Evolutionary conservation across 2,113 vertebrate species (phyloP).

Genomic region (Nipponia nippon): DNA sequence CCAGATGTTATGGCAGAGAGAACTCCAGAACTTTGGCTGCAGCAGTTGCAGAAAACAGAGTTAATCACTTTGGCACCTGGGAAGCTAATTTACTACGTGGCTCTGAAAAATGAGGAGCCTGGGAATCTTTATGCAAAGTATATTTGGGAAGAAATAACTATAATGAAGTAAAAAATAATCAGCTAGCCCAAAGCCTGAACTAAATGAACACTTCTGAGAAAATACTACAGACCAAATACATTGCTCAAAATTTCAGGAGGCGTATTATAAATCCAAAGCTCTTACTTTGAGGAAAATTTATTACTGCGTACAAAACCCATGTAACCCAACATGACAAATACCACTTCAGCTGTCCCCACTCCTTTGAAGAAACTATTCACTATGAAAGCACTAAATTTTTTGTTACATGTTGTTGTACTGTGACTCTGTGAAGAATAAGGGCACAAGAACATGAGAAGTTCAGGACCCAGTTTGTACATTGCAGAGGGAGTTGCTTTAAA

Average conservation of each 20-base stretch:
- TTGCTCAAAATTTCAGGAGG: not conserved
- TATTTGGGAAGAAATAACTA: not conserved
- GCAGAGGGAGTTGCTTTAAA: not conserved
- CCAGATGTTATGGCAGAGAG: not conserved
- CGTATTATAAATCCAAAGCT: not conserved
- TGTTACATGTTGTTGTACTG: not conserved
- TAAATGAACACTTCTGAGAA: not conserved
- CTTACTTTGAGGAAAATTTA: not conserved
- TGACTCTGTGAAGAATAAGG: not conserved
- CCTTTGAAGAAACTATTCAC: not conserved
- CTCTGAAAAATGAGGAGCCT: not conserved
- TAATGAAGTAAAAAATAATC: not conserved
- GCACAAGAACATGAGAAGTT: conserved; percentile 29
- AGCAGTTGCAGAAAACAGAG: not conserved
- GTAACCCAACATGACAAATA: not conserved
- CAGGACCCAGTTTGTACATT: not conserved
- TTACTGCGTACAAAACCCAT: not conserved
- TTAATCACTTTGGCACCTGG: not conserved
- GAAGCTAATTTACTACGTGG: not conserved
- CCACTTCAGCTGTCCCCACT: not conserved
- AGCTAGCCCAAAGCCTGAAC: not conserved
- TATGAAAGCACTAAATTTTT: not conserved
- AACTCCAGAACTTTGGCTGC: not conserved
- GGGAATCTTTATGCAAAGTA: not conserved
- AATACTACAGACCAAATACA: not conserved